Conservation (phyloP, 1,140 invertebrate genomes). For the Helicoverpa zea region DNA sequence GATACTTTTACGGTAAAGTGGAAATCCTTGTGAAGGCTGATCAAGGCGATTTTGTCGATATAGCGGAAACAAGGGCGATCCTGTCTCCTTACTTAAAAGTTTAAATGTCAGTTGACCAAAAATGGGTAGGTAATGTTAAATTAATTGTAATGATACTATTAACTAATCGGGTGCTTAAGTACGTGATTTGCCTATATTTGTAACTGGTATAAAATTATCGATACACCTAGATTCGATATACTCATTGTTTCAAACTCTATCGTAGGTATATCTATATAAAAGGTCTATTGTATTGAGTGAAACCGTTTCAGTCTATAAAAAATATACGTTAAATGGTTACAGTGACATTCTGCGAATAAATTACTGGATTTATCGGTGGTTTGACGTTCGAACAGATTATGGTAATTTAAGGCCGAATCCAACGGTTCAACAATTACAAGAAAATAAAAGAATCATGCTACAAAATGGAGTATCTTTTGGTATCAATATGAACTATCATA, state of each 20-base stretch:
- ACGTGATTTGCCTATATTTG: background rate
- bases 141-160: background rate
- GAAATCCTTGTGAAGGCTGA: too few relatives aligned
- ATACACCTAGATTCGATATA: slow-evolving; percentile 14
- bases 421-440: slow-evolving; percentile 5
- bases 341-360: slow-evolving; percentile 20
- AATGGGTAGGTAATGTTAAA: background rate
- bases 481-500: background rate
- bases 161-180: background rate
- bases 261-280: background rate
- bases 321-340: slow-evolving; percentile 12
- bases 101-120: too few relatives aligned
- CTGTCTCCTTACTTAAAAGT: too few relatives aligned
- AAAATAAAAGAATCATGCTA: slow-evolving; percentile 25
- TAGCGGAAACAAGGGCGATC: too few relatives aligned
- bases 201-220: background rate
- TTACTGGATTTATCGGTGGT: slow-evolving; percentile 24
- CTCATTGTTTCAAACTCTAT: slow-evolving; percentile 12
- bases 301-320: slow-evolving; percentile 21
- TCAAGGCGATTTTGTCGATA: too few relatives aligned
- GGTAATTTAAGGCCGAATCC: slow-evolving; percentile 27
- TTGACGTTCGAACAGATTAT: slow-evolving; percentile 20
- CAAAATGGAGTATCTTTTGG: background rate
- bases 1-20: too few relatives aligned
- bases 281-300: background rate